A percentile compares a stretch with the other conserved stretches of the same genome.
These are phyloP conservation scores for Gobio gobio DNA, from an alignment of 2,113 vertebrate species.

Conservation along the genomic window DNA sequence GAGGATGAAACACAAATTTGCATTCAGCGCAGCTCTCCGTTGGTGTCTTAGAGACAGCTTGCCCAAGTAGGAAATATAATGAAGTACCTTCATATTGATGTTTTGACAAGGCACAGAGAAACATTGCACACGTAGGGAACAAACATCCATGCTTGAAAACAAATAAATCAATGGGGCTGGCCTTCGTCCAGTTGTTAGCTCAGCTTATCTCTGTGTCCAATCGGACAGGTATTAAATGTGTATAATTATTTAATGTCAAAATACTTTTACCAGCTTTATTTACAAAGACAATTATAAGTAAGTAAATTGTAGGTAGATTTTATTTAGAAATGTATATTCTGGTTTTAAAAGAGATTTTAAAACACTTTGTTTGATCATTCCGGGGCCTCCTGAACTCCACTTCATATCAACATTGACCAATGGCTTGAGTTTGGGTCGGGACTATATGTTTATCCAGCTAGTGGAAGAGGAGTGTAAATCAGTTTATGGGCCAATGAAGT, in stretches of 20 bases:
- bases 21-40: not conserved
- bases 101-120: conserved; percentile 39
- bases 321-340: not conserved
- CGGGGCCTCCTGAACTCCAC: not conserved
- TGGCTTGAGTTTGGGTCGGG: not conserved
- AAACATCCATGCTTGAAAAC: conserved; percentile 20
- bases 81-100: conserved; percentile 30
- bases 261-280: not conserved
- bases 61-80: conserved; percentile 32
- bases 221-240: not conserved
- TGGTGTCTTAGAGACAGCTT: conserved; percentile 9
- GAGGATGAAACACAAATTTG: conserved; percentile 36
- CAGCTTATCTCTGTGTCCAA: not conserved
- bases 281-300: not conserved
- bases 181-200: not conserved
- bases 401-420: not conserved
- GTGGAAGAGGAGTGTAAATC: not conserved
- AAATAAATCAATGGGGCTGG: conserved; percentile 17
- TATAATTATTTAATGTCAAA: not conserved
- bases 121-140: conserved; percentile 2
- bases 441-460: not conserved
- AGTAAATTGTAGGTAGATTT: not conserved
- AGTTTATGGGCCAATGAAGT: not conserved
- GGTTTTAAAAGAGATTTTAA: not conserved
- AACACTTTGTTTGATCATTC: not conserved